Evolutionary conservation across 2,113 vertebrate genomes (phyloP), one percentile per base, ranked within the genome.

Genomic region (Danionella cerebrum): DNA sequence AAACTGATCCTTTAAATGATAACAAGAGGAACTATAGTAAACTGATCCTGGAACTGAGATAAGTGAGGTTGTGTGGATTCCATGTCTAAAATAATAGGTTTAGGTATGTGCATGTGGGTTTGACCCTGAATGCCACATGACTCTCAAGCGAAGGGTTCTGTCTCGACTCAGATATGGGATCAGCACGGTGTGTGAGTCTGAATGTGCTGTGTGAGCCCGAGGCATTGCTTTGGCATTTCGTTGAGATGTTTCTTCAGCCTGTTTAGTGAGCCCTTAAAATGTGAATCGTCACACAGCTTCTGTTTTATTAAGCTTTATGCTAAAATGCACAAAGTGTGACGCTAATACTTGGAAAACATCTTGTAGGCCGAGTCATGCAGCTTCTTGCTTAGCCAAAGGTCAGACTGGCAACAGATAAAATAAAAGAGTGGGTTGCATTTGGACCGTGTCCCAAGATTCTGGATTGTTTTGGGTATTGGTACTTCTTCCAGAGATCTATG

Each of bases 221-320:
- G 82, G 85, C 80, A 60, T 69, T 11, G 75, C 82, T 78, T 75
- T 86, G 81, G 82, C 84, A 86, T 86, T 88, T 85, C 76, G 68
- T 51, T 50, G 69, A 78, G 75, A 80, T 67, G 75, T 78, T 78
- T 70, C 22, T 59, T 64, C 57, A 69, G 81, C 78, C 82, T 83
- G 80, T 70, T 84, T 85, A 83, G 80, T 58, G 45, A 70, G 77
- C 71, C 73, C 72, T 68, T 75, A 79, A 81, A 83, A 83, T 80
- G 81, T 72, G 79, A 71, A 60, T 29, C 65, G 74, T 70, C 59
- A 24, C 71, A 48, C 65, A 41, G 29, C 65, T 70, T 79, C 81
- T 76, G 78, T 84, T 86, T 86, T 80, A 86, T 82, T 82, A 82
- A 86, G 81, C 86, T 83, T 76, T 82, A 84, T n/a, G 77, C 78